A percentile compares a stretch with the other conserved stretches of the same genome.
Evolutionary conservation across 2,113 vertebrate species (phyloP).

Genomic region (Turnix velox): DNA sequence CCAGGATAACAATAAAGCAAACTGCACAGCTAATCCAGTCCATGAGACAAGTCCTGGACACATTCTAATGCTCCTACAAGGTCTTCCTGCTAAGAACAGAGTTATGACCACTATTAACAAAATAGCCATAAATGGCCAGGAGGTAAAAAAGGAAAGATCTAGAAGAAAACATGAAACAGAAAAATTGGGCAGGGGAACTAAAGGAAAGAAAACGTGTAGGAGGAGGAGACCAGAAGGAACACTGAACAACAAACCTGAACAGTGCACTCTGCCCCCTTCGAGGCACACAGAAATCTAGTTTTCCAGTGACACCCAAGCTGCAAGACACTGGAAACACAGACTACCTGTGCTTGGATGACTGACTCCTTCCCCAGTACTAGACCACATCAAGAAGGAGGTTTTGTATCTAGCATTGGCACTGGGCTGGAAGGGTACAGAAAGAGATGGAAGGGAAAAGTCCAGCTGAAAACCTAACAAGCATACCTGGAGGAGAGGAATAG

Average conservation of each 20-base stretch:
- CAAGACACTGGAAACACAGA: not conserved
- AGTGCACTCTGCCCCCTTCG: not conserved
- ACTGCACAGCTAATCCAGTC: not conserved
- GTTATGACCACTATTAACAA: not conserved
- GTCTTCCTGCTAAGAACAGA: not conserved
- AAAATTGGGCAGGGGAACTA: not conserved
- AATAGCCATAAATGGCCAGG: not conserved
- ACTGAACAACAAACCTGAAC: not conserved
- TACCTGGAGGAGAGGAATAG: not conserved
- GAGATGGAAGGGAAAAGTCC: not conserved
- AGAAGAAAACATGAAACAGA: not conserved
- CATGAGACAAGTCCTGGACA: rapidly evolving
- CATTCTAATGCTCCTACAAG: not conserved
- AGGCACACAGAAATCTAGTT: not conserved
- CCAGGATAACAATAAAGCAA: not conserved
- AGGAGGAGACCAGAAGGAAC: not conserved
- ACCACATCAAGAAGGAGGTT: not conserved
- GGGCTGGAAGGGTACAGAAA: not conserved
- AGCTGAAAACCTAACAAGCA: not conserved
- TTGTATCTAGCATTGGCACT: not conserved
- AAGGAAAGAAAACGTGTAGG: not conserved
- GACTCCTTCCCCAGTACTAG: not conserved
- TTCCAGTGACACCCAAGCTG: not conserved
- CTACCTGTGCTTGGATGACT: not conserved
- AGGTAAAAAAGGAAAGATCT: not conserved